These are phyloP conservation scores for Tribolium castaneum DNA, from an alignment of 1,140 invertebrate species.

Conservation along the genomic window DNA sequence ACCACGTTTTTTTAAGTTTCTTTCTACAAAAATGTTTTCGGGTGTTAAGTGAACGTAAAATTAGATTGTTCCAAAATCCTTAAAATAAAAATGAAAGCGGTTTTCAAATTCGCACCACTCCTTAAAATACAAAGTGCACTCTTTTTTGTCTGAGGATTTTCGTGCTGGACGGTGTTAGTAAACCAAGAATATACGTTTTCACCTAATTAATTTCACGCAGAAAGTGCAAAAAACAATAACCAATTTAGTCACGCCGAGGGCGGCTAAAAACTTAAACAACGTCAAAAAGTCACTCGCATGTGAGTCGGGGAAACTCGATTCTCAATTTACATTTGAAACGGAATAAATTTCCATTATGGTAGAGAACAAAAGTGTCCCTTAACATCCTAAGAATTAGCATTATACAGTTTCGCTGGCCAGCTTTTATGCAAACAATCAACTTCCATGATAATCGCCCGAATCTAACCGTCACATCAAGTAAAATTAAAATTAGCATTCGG, in stretches of 20 bases:
- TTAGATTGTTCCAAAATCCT: too few relatives aligned
- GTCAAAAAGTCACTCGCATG: not conserved
- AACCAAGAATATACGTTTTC: too few relatives aligned
- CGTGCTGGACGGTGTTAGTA: too few relatives aligned
- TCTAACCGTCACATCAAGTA: not conserved
- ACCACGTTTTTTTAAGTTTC: too few relatives aligned
- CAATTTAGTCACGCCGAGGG: not conserved
- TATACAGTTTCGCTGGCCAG: not conserved
- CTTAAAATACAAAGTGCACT: too few relatives aligned
- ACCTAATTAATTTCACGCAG: too few relatives aligned
- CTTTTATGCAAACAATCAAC: conserved; percentile 4
- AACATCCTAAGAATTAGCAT: not conserved
- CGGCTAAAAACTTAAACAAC: not conserved
- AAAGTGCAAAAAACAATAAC: too few relatives aligned
- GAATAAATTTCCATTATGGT: not conserved
- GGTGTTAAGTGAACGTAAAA: too few relatives aligned
- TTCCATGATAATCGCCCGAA: not conserved
- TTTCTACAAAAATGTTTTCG: too few relatives aligned
- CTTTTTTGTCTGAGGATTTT: too few relatives aligned
- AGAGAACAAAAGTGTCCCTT: not conserved
- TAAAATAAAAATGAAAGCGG: too few relatives aligned
- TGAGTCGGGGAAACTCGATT: not conserved
- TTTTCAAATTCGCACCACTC: too few relatives aligned
- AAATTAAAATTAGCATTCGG: not conserved
- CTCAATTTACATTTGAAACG: not conserved